Percentiles rank a stretch among this genome's conserved stretches.
Conservation (phyloP, 2,888 invertebrate species). For the Fissipunctia ypsillon region DNA sequence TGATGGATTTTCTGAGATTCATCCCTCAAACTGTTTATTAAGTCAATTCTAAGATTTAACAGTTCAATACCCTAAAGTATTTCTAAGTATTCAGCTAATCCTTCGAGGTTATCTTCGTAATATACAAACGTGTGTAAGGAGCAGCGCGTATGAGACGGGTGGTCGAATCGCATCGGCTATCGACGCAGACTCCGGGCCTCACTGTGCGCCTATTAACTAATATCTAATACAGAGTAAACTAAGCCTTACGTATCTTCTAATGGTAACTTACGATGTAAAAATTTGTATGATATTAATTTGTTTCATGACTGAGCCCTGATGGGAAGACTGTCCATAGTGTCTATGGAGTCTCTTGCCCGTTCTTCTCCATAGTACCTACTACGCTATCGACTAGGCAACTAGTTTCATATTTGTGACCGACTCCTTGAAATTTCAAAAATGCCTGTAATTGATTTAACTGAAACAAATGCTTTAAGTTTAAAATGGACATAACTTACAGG, state of each 20-base stretch:
- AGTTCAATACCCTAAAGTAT: slow-evolving; percentile 27
- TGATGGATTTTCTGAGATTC: neutral
- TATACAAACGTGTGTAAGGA: slow-evolving; percentile 53
- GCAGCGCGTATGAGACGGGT: slow-evolving; percentile 68
- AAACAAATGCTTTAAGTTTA: neutral
- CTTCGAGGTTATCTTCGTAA: slow-evolving; percentile 49
- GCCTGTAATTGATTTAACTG: neutral
- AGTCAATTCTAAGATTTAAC: slow-evolving; percentile 20
- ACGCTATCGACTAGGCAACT: too few relatives aligned
- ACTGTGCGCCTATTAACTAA: slow-evolving; percentile 79
- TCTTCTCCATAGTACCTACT: too few relatives aligned
- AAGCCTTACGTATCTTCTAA: neutral
- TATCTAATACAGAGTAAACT: slow-evolving; percentile 73
- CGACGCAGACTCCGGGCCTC: slow-evolving; percentile 74
- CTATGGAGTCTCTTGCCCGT: too few relatives aligned
- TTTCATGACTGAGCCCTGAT: neutral
- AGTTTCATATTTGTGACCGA: too few relatives aligned
- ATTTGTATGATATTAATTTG: neutral
- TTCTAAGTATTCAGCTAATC: slow-evolving; percentile 50
- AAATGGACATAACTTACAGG: neutral
- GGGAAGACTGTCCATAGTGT: too few relatives aligned
- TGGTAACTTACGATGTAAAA: neutral
- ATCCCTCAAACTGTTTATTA: neutral
- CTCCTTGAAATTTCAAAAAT: neutral
- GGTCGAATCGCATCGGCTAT: slow-evolving; percentile 79